Percentiles rank a stretch among this genome's conserved stretches.
These are phyloP conservation scores for Aphyosemion australe DNA, from an alignment of 2,113 vertebrate species.

Conservation along the genomic window DNA sequence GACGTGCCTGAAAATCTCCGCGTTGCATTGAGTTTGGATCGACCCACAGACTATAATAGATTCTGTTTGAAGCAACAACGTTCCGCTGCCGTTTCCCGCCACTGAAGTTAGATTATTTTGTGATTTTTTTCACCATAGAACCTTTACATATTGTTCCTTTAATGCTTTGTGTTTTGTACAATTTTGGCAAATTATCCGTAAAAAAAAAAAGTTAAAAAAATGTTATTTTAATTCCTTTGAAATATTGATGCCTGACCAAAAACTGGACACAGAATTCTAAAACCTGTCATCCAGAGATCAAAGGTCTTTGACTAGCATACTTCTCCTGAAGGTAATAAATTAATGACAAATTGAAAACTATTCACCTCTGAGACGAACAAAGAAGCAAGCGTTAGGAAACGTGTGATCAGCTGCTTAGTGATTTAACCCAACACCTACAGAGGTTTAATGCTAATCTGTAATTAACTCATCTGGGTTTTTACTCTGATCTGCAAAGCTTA, in stretches of 20 bases:
- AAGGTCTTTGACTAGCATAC: slow-evolving; percentile 2
- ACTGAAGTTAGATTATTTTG: too few species aligned
- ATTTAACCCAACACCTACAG: slow-evolving; percentile 12
- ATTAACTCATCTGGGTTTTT: slow-evolving; percentile 30
- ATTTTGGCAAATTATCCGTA: too few species aligned
- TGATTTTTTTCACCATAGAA: too few species aligned
- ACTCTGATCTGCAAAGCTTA: slow-evolving; percentile 18
- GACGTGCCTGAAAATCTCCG: too few species aligned
- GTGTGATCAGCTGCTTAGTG: not conserved
- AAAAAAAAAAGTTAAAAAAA: too few species aligned
- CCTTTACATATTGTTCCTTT: too few species aligned
- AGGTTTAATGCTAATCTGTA: slow-evolving; percentile 29
- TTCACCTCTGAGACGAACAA: slow-evolving; percentile 12
- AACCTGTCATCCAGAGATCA: not conserved
- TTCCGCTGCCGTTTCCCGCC: too few species aligned
- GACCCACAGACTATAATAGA: too few species aligned
- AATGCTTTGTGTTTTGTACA: too few species aligned
- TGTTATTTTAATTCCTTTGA: too few species aligned
- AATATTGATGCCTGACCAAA: not conserved
- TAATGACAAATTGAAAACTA: slow-evolving; percentile 20
- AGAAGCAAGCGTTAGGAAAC: slow-evolving; percentile 6
- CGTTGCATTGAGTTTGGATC: too few species aligned
- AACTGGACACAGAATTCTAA: not conserved
- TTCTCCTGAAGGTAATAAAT: slow-evolving; percentile 7
- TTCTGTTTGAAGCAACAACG: too few species aligned